Evolutionary conservation across 1,140 invertebrate genomes (phyloP).

Genomic region (Leguminivora glycinivorella): DNA sequence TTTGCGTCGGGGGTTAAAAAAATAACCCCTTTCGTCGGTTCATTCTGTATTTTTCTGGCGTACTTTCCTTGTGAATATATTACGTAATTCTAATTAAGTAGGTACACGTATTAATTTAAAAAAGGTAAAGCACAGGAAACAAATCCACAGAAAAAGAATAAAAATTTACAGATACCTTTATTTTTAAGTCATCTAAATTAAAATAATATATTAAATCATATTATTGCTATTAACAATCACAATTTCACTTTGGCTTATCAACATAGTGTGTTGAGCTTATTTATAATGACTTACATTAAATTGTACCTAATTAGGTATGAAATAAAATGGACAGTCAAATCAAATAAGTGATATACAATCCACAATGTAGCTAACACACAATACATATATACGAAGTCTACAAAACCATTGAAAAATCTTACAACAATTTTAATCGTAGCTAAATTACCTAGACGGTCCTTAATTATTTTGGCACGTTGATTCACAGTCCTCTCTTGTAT

Average conservation of each 20-base stretch:
- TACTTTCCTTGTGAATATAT: no score
- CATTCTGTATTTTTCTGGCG: no score
- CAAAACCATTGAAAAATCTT: slow-evolving; percentile 18
- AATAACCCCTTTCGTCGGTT: no score
- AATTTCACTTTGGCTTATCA: slow-evolving; percentile 54
- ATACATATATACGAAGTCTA: slow-evolving; percentile 11
- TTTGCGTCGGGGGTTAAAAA: no score
- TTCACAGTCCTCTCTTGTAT: slow-evolving; percentile 46
- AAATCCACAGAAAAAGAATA: neutral
- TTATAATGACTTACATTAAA: neutral
- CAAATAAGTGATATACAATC: neutral
- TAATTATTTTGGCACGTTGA: slow-evolving; percentile 57
- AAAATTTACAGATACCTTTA: neutral
- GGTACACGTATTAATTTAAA: no score
- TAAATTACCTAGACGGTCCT: slow-evolving; percentile 24
- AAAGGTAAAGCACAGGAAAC: neutral
- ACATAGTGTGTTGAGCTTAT: slow-evolving; percentile 24
- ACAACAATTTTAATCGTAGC: slow-evolving; percentile 12
- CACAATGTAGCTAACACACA: slow-evolving; percentile 12
- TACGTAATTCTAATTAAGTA: no score
- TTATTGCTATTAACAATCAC: slow-evolving; percentile 65
- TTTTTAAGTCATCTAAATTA: slow-evolving; percentile 15
- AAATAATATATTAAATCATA: slow-evolving; percentile 33
- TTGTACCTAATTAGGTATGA: slow-evolving; percentile 4
- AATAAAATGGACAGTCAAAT: neutral